A percentile compares a stretch with the other conserved stretches of the same genome.
Evolutionary conservation across 2,113 vertebrate species (phyloP).

Genomic region (Pangasianodon hypophthalmus): DNA sequence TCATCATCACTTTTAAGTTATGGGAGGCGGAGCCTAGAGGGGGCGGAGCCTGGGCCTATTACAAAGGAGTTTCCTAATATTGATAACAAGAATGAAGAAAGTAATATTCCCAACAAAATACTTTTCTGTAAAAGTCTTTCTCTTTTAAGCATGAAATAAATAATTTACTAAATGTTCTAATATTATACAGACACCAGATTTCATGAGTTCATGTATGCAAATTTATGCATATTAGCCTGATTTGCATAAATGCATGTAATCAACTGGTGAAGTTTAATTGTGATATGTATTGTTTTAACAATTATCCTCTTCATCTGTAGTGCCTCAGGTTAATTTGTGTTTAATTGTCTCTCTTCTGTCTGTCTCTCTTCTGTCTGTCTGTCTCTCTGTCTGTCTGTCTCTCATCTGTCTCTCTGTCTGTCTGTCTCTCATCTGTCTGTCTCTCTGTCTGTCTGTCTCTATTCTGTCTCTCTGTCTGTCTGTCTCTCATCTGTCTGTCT

Average conservation of each 20-base stretch:
- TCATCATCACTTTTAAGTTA: not conserved
- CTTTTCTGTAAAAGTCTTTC: not conserved
- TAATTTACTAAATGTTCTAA: not conserved
- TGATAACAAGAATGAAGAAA: not conserved
- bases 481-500: too few relatives aligned
- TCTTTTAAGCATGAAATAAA: not conserved
- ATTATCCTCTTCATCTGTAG: not conserved
- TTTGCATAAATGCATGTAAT: not conserved
- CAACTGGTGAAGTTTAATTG: not conserved
- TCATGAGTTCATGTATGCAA: not conserved
- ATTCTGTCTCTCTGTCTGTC: too few relatives aligned
- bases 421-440: too few relatives aligned
- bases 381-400: not conserved
- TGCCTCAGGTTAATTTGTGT: not conserved
- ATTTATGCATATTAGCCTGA: not conserved
- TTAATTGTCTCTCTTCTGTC: not conserved
- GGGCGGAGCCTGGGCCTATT: not conserved
- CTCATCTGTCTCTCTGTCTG: too few relatives aligned
- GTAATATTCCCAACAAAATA: not conserved
- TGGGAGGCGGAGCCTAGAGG: not conserved
- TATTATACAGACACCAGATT: not conserved
- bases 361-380: conserved; percentile 2
- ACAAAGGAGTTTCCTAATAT: not conserved
- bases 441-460: too few relatives aligned
- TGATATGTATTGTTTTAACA: not conserved